These are phyloP conservation scores for Ophiothrix spiculata DNA, from an alignment of 35 echinoderm and acorn worm genomes.

Conservation along the genomic window DNA sequence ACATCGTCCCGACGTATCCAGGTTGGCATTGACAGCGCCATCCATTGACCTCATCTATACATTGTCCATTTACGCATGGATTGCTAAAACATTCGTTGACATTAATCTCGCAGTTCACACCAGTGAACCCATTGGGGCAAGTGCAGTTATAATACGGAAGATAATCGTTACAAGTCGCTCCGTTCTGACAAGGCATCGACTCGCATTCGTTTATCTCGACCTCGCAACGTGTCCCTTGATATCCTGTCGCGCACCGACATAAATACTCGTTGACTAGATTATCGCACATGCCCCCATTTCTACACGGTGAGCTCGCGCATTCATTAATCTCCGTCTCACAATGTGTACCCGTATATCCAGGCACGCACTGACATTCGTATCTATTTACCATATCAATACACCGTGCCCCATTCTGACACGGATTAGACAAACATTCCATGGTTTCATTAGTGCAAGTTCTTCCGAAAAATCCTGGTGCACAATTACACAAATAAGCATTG, in stretches of 20 bases:
- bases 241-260: constrained; percentile 44
- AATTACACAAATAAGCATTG: constrained; percentile 23
- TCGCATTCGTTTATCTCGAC: constrained; percentile 12
- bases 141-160: not conserved
- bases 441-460: not conserved
- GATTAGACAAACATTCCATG: constrained; percentile 13
- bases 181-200: constrained; percentile 1
- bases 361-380: not conserved
- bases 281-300: constrained; percentile 32
- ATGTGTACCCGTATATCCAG: not conserved
- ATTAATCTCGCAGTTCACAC: constrained; percentile 35
- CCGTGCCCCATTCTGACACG: constrained; percentile 27
- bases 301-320: constrained; percentile 51
- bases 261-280: constrained; percentile 25
- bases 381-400: not conserved
- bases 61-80: constrained; percentile 49
- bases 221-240: constrained; percentile 26
- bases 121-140: constrained; percentile 4
- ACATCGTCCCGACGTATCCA: constrained; percentile 54
- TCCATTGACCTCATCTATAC: constrained; percentile 39
- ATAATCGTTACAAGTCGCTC: not conserved
- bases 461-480: constrained; percentile 16
- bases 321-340: constrained; percentile 40
- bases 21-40: constrained; percentile 41
- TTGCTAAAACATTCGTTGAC: constrained; percentile 54